These are phyloP conservation scores for Polyommatus icarus DNA, from an alignment of 2,888 invertebrate species.

Conservation along the genomic window DNA sequence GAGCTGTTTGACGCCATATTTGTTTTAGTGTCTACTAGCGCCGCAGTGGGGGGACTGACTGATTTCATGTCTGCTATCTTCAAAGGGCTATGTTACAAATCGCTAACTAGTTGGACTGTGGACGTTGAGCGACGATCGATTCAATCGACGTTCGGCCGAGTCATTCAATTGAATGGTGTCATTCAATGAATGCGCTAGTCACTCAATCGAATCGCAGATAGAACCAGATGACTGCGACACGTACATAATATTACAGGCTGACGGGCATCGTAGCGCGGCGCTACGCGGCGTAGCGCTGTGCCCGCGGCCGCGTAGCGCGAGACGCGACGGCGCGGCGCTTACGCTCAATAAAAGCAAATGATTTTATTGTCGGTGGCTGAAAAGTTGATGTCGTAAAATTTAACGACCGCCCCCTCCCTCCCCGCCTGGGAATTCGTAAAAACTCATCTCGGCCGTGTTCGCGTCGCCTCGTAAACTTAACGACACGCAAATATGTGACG, in stretches of 20 bases:
- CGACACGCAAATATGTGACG: constrained; percentile 24
- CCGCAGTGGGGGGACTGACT: no score
- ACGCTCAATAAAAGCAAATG: constrained; percentile 46
- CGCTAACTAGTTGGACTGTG: no score
- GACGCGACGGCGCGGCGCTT: constrained; percentile 27
- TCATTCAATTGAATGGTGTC: no score
- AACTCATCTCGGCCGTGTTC: constrained; percentile 6
- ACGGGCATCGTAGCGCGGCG: neutral
- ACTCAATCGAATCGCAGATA: no score
- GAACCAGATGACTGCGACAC: no score
- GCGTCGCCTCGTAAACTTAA: constrained; percentile 15
- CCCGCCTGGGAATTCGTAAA: neutral
- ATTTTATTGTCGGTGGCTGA: constrained; percentile 58
- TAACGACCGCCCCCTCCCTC: constrained; percentile 50
- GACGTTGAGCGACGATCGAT: no score
- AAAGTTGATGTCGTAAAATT: constrained; percentile 63
- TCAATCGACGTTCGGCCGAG: no score
- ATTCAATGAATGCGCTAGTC: no score
- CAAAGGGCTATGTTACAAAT: no score
- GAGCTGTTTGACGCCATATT: no score
- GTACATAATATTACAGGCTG: neutral
- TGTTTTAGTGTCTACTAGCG: no score
- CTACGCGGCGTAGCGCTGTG: neutral
- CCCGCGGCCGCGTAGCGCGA: neutral
- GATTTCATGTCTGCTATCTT: no score